Conservation (phyloP, 2,797 vertebrate species). For the Ficedula albicollis region DNA sequence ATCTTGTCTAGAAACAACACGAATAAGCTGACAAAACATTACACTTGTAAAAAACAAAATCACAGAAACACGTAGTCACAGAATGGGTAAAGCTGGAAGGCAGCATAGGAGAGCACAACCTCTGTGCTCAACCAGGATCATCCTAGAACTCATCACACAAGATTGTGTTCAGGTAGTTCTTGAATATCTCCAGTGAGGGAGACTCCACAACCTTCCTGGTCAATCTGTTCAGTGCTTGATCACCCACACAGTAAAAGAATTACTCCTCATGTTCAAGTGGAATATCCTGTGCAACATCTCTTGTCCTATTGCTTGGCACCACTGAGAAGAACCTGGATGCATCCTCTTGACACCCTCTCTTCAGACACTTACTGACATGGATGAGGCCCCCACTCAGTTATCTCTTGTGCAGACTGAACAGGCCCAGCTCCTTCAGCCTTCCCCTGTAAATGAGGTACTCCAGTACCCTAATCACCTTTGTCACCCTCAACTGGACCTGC, state of each 20-base stretch:
- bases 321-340: background rate
- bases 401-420: background rate
- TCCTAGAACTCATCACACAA: background rate
- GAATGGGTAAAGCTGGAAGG: background rate
- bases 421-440: background rate
- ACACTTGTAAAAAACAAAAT: background rate
- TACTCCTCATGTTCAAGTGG: background rate
- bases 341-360: background rate
- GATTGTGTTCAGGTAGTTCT: background rate
- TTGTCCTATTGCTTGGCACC: background rate
- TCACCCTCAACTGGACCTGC: fast-evolving
- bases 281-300: background rate
- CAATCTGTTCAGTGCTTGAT: background rate
- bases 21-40: background rate
- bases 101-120: no score
- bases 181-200: background rate
- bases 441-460: no score
- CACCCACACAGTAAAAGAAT: background rate
- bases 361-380: background rate
- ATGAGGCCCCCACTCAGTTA: background rate
- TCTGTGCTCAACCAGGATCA: fast-evolving
- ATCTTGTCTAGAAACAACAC: background rate
- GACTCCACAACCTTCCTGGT: background rate
- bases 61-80: background rate
- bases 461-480: background rate